A percentile compares a stretch with the other conserved stretches of the same genome.
These are phyloP conservation scores for Fringilla coelebs DNA, from an alignment of 2,797 vertebrate species.

Conservation along the genomic window DNA sequence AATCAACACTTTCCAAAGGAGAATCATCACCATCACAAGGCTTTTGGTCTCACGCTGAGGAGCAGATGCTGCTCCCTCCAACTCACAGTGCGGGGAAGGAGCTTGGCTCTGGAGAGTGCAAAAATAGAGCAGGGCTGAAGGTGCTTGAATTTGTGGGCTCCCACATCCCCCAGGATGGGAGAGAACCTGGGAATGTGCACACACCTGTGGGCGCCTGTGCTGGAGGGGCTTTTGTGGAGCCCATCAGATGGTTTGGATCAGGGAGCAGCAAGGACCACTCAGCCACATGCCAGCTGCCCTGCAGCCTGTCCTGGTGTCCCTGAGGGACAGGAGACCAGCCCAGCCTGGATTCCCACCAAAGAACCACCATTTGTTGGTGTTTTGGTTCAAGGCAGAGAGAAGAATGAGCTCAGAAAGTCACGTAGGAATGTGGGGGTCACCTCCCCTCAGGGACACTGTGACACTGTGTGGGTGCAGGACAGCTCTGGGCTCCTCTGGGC, in stretches of 20 bases:
- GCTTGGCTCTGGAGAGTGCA: neutral
- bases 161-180: neutral
- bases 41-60: neutral
- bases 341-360: neutral
- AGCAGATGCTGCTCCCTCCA: conserved; percentile 25
- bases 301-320: neutral
- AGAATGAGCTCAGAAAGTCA: neutral
- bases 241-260: neutral
- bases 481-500: neutral
- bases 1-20: neutral
- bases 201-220: neutral
- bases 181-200: neutral
- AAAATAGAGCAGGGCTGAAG: neutral
- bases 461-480: rapidly evolving
- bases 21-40: neutral
- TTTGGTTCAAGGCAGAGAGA: neutral
- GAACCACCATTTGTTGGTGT: rapidly evolving
- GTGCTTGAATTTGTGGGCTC: neutral
- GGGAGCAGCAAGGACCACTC: neutral
- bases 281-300: neutral
- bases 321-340: neutral
- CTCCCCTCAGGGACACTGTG: neutral
- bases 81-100: neutral
- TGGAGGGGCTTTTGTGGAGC: neutral
- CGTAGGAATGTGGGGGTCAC: neutral